Evolutionary conservation across 2,888 invertebrate genomes (phyloP), one percentile per base, ranked within the genome.

Genomic region (Drosophila yooni): DNA sequence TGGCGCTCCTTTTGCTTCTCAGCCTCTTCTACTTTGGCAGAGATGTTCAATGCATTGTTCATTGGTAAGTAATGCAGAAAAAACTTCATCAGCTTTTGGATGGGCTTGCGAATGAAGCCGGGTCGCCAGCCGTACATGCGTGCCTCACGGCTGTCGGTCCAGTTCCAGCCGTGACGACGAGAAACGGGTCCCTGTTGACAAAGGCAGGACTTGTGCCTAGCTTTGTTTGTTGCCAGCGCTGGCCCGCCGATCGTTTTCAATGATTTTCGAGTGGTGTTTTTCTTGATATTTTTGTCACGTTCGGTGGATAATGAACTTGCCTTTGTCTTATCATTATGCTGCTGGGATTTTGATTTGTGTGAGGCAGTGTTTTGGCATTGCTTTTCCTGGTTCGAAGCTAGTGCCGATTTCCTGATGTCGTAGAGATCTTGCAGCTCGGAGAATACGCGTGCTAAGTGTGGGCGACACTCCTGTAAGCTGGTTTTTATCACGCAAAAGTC

Each of bases 161-260:
- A 96, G 25, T 95, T 90, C 96, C 96, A 96, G 0, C 96, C 96
- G 95, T 96, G 96, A 25, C 94, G 91, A 0, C 94, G 92, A 0
- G 96, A 95, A 0, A 96, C 95, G 1, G 93, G 7, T 2, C 25
- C 57, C 0, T 56, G 13, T 7, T 53, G 71, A 3, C 36, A 65
- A 4, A 75, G 33, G 34, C 87, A 83, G 29, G 51, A 27, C 43
- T 72, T 83, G 54, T 83, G 83, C 13, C 79, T 51, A 0, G 6
- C 0, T 27, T 15, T 31, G 7, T 15, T 3, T 38, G 15, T n/a
- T 15, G 8, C 2, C 36, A 2, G 43, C 18, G 13, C 58, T 40
- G 13, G 36, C 3, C 58, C 27, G 6, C 31, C 29, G 5, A 18
- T 40, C 43, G 2, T 21, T 59, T 6, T 18, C 11, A 7, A 0